Base-by-base conservation (phyloP, 2,888 invertebrate species). In the Rugalucina vietnamica region DNA sequence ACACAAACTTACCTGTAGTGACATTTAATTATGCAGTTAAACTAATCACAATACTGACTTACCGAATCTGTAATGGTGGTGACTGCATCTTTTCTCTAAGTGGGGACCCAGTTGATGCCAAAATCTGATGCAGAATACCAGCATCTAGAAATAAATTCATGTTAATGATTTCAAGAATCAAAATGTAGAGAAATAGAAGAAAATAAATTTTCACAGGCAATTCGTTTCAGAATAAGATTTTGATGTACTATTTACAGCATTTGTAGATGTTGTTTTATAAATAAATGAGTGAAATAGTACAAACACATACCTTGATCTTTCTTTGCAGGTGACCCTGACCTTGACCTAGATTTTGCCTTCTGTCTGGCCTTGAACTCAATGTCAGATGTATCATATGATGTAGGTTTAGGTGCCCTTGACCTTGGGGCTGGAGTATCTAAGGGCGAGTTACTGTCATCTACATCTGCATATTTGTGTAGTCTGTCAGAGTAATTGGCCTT, bases 401-500 rank as follows among this genome's bases (percentile, higher is more conserved):
- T 89, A 1, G 93, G 93, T 57, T 85, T 90, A 2, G 94, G 94
- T 27, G 93, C 91, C 75, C 89, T 89, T 36, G 89, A 82, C 57
- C 94, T 87, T 14, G 93, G 94, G 36, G 93, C 92, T 18, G 94
- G 94, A 1, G 94, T 94, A 76, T 93, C 92, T 36, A 93, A 83
- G 0, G 92, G 91, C 8, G 93, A 92, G 14, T 86, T 85, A 84
- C 85, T 84, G 34, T 87, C 75, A 69, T 90, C 88, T 27, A 85
- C 81, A n/a, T 76, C 81, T 71, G 83, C 85, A 69, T 85, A 85
- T 50, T 80, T 85, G 49, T 84, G 84, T 34, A 81, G 79, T 50
- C 81, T 86, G 72, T 90, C 54, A 79, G 77, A 75, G 79, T 86
- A 82, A 34, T 85, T 84, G 57, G 78, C 76, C 72, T 80, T 81